Evolutionary conservation across 2,113 vertebrate genomes (phyloP).

Genomic region (Dasyornis broadbenti): DNA sequence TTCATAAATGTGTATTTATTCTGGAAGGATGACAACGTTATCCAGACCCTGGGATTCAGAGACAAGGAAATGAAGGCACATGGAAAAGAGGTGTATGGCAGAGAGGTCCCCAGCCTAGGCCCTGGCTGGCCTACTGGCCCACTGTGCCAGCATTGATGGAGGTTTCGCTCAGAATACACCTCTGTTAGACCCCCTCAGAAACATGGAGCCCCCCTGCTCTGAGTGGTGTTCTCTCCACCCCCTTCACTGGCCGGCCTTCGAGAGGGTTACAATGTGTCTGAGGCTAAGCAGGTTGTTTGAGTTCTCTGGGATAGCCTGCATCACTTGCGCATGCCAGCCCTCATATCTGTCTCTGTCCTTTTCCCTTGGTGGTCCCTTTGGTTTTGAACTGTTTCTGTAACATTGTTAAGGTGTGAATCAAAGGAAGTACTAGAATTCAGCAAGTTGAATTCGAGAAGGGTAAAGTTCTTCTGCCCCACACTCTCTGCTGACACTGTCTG

Average conservation of each 20-base stretch:
- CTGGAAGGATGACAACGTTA: rapidly evolving
- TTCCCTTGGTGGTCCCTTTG: neutral
- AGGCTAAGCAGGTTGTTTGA: neutral
- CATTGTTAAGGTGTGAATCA: neutral
- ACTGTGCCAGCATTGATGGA: rapidly evolving
- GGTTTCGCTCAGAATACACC: rapidly evolving
- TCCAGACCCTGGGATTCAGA: neutral
- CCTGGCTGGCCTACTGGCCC: rapidly evolving
- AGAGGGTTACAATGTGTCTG: rapidly evolving
- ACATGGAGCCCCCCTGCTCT: rapidly evolving
- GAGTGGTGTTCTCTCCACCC: rapidly evolving
- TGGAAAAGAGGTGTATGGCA: no score
- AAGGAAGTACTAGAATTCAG: neutral
- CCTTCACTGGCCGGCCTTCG: neutral
- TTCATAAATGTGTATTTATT: neutral
- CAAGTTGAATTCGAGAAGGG: neutral
- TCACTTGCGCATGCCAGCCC: rapidly evolving
- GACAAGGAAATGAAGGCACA: rapidly evolving
- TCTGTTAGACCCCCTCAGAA: neutral
- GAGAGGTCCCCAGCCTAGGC: rapidly evolving
- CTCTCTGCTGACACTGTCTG: neutral
- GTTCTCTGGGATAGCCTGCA: neutral
- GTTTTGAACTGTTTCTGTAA: neutral
- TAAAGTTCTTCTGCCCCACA: neutral
- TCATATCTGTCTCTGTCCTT: rapidly evolving